These are phyloP conservation scores for Phataginus tricuspis DNA, from an alignment of 2,797 vertebrate species.

Conservation along the genomic window DNA sequence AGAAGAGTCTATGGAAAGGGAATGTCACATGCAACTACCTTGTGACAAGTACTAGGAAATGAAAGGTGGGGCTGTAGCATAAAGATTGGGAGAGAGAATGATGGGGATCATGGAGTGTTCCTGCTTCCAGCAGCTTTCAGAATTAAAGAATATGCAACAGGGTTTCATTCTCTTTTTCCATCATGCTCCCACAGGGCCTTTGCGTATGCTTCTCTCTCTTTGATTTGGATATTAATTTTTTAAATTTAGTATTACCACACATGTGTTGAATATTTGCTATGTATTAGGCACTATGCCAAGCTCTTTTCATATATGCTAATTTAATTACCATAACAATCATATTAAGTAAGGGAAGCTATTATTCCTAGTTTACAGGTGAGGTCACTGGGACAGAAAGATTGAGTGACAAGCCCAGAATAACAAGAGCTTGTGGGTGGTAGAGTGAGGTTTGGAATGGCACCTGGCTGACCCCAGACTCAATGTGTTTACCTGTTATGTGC, in stretches of 20 bases:
- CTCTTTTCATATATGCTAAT: background rate
- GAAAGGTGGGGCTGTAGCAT: background rate
- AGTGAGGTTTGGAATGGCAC: background rate
- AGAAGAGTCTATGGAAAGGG: background rate
- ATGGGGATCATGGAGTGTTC: background rate
- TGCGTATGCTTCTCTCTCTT: background rate
- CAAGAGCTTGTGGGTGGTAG: background rate
- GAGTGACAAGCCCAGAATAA: background rate
- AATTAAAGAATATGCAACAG: background rate
- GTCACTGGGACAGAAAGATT: background rate
- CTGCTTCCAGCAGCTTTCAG: background rate
- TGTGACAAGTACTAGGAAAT: background rate
- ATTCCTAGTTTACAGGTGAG: background rate
- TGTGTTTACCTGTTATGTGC: fast-evolving
- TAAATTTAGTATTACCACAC: background rate
- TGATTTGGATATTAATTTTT: background rate
- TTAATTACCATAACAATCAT: background rate
- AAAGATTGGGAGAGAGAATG: background rate
- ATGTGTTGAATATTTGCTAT: background rate
- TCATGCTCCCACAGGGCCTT: background rate
- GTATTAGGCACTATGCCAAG: background rate
- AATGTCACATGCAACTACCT: background rate
- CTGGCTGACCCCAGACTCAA: background rate
- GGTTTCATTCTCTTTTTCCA: background rate
- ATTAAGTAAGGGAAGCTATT: background rate